Evolutionary conservation across 2,888 invertebrate species (phyloP), one percentile per base, ranked within the genome.

Genomic region (Xestia ashworthii): DNA sequence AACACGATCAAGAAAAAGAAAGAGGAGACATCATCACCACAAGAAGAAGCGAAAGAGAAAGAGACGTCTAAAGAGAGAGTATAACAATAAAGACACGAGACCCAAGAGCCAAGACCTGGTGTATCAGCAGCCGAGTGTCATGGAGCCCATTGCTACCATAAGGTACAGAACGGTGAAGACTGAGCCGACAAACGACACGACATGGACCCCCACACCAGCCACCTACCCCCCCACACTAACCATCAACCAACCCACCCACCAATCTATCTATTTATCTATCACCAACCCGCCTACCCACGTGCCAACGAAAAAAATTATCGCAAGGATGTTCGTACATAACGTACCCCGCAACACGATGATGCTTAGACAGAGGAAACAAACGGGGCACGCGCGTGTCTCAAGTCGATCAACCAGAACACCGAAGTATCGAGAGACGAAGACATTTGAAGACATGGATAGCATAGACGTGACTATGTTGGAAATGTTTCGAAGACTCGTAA

Each of bases 111-210:
- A 38, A 62, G 5, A 62, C 4, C 2, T 55, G 12, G n/a, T n/a
- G 5, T 12, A 55, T 1, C 11, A n/a, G n/a, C 5, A n/a, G 1
- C n/a, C n/a, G 1, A 5, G n/a, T 4, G 4, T 55, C 5, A 5
- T 8, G 0, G 12, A 12, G 22, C 2, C 12, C n/a, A n/a, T 55
- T n/a, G n/a, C n/a, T n/a, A n/a, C 55, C 5, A 11, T 5, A n/a
- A n/a, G 11, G 0, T 22, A 53, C 53, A 53, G 3, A 0, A 53
- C 22, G 22, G 1, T 11, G 14, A 22, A 53, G 3, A 22, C 3
- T 8, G 22, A 3, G 22, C 22, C 53, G 22, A 22, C 53, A 53
- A 8, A 8, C 19, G 19, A 22, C 44, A 44, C 11, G 1, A 44
- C 44, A 44, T 44, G 9, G 44, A 44, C 44, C 32, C 32, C 32